Evolutionary conservation across 2,797 vertebrate genomes (phyloP), one percentile per base, ranked within the genome.

Genomic region (Capromys pilorides): DNA sequence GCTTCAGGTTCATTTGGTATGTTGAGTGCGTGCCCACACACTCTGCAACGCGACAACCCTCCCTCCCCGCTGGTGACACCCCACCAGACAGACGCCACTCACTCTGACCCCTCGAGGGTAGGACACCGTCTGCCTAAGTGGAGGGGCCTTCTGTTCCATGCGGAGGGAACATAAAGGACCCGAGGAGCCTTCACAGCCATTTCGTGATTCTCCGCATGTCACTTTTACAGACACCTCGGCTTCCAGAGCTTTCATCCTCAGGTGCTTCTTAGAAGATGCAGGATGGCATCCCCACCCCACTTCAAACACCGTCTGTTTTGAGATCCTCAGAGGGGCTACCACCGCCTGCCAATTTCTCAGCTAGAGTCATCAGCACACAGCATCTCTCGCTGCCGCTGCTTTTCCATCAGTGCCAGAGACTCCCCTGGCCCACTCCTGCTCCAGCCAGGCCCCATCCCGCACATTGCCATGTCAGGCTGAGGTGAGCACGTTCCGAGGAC

Each of bases 241-340:
- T 97, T 97, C 95, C 95, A 95, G 95, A 94, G 96, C 96, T 96
- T 96, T 96, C 96, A 97, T 97, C 97, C 94, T 97, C 95, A 97
- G 97, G 97, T 97, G 96, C 97, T 97, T 97, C 95, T 96, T 80
- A 88, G 95, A 97, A 97, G 94, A 95, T 31, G 33, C 87, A 26
- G 96, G 94, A 95, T 91, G 95, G 97, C 96, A 96, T 92, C 90
- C 96, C 96, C 94, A 94, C 93, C 96, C 94, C 95, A 95, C 97
- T 97, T 97, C 96, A 97, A 97, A 97, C 95, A 87, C 95, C 89
- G 96, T 96, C 96, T 97, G 96, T 96, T 97, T 93, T 71, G 16
- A 93, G 94, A 96, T 94, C 89, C 95, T 95, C 97, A 94, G 96
- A 96, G 95, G 95, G 95, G 84, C 95, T 92, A 80, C 95, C 45